Evolutionary conservation across 2,888 invertebrate species (phyloP).

Genomic region (Dicyrtomina minuta): DNA sequence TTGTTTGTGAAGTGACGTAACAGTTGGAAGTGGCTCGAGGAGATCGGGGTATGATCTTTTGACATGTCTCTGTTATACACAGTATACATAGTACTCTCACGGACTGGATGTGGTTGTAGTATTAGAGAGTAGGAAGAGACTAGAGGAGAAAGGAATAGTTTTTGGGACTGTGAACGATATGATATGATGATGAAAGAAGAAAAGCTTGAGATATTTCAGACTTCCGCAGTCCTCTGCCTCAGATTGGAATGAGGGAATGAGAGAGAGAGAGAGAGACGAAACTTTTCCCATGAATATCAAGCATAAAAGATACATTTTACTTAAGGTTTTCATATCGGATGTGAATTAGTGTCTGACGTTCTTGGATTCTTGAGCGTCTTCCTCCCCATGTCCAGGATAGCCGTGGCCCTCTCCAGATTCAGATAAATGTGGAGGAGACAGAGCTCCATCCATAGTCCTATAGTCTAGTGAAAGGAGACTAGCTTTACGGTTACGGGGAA

Average conservation of each 20-base stretch:
- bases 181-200: conserved; percentile 3
- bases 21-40: no score
- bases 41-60: neutral
- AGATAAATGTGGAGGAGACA: conserved; percentile 1
- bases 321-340: conserved; percentile 33
- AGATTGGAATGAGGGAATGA: conserved; percentile 22
- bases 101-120: neutral
- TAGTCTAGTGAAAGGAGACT: no score
- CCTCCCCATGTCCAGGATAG: neutral
- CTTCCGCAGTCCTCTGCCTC: conserved; percentile 26
- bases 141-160: neutral
- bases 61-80: neutral
- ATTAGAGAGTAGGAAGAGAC: no score
- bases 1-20: neutral
- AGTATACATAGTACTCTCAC: no score
- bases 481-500: no score
- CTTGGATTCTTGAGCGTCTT: neutral
- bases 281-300: conserved; percentile 35
- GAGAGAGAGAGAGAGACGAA: conserved; percentile 24
- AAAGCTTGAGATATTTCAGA: conserved; percentile 20
- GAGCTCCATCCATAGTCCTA: conserved; percentile 4
- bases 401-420: neutral
- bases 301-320: conserved; percentile 33
- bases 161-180: no score
- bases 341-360: conserved; percentile 34